Conservation (phyloP, 2,888 invertebrate species). For the Cosmia pyralina region DNA sequence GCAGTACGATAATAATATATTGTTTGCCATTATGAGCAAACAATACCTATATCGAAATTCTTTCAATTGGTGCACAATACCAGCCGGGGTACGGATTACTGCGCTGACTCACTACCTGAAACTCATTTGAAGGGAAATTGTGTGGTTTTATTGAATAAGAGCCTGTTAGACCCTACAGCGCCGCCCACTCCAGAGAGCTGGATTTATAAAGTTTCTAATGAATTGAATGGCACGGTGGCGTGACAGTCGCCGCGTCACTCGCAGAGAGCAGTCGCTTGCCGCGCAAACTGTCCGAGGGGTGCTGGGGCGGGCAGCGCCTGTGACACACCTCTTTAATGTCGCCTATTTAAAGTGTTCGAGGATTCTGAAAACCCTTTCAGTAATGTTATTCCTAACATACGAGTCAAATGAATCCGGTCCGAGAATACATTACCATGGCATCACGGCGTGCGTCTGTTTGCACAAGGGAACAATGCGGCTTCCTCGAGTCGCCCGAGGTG, state of each 20-base stretch:
- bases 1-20: neutral
- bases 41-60: no score
- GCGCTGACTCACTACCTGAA: no score
- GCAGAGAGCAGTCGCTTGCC: neutral
- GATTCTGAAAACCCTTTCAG: constrained; percentile 9
- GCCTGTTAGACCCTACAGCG: neutral
- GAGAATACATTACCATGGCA: constrained; percentile 52
- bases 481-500: neutral
- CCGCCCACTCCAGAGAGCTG: no score
- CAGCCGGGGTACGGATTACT: neutral
- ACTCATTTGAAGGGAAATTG: no score
- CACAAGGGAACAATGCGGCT: neutral
- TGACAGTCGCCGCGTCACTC: neutral
- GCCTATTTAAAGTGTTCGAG: constrained; percentile 9
- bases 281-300: neutral
- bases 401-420: constrained; percentile 30
- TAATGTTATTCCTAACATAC: constrained; percentile 40
- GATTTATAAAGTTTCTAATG: neutral
- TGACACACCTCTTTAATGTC: constrained; percentile 16
- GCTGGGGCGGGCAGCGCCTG: neutral
- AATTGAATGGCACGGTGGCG: neutral
- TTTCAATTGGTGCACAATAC: no score
- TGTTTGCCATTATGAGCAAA: neutral
- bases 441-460: constrained; percentile 13
- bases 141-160: neutral